Evolutionary conservation across 2,888 invertebrate species (phyloP).

Genomic region (Liopterus haemorrhoidalis): DNA sequence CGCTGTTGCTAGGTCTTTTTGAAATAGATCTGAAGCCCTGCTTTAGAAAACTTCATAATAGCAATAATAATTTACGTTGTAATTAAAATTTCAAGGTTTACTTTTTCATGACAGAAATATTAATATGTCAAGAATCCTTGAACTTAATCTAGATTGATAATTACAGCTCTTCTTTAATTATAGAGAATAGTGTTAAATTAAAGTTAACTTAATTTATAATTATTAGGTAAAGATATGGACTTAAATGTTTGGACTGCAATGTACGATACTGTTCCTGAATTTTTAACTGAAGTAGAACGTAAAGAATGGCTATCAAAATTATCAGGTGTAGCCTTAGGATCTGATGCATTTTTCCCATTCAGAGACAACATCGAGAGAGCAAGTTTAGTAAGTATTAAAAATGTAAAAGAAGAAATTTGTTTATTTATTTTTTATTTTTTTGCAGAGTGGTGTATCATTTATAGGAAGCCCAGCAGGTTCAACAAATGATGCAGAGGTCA

Average conservation of each 20-base stretch:
- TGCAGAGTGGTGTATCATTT: constrained; percentile 87
- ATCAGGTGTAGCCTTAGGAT: constrained; percentile 77
- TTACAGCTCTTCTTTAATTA: background rate
- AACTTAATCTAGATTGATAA: too few relatives aligned
- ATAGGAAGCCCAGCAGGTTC: constrained; percentile 94
- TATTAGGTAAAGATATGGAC: constrained; percentile 72
- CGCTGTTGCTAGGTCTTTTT: too few relatives aligned
- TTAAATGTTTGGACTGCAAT: constrained; percentile 65
- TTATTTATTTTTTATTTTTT: constrained; percentile 27
- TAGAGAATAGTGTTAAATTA: background rate
- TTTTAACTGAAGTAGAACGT: constrained; percentile 62
- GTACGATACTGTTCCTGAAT: constrained; percentile 67
- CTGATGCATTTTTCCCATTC: constrained; percentile 99
- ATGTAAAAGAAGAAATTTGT: constrained; percentile 6
- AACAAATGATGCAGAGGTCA: constrained; percentile 84
- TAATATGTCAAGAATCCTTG: too few relatives aligned
- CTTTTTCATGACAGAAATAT: too few relatives aligned
- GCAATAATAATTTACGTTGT: too few relatives aligned
- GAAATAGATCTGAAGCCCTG: too few relatives aligned
- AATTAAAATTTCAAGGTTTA: too few relatives aligned
- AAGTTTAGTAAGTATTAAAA: constrained; percentile 57
- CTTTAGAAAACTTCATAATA: too few relatives aligned
- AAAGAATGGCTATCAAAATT: constrained; percentile 63
- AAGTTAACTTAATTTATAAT: constrained; percentile 12
- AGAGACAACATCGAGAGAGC: constrained; percentile 95